Evolutionary conservation across 1,140 invertebrate species (phyloP), one percentile per base, ranked within the genome.

Genomic region (Calliopsis andreniformis): DNA sequence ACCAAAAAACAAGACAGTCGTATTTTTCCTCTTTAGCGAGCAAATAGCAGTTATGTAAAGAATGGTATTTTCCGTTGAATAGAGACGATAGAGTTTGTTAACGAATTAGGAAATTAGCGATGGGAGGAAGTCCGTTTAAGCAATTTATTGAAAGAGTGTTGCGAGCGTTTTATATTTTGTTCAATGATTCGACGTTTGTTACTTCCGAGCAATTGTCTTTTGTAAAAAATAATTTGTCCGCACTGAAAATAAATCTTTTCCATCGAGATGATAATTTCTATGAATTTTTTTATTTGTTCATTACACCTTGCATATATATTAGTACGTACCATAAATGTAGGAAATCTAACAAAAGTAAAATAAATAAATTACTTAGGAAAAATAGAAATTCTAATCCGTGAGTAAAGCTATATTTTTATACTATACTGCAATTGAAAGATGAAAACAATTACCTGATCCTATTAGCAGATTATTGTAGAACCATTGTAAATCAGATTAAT

Each of bases 181-280:
- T 28, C 12, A 16, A 10, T 14, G 20, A 67, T 10, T 42, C 30
- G 14, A 16, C 12, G 35, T 45, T 69, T 69, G 42, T 58, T 45
- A 69, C 53, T 43, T 56, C 20, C 28, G 35, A 30, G 12, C 14
- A 12, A 25, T 35, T 66, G 16, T 23, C n/a, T 23, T 73, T 55
- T 73, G 62, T 73, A 67, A 55, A 25, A 56, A 55, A 39, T 30
- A 16, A 56, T 23, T 56, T 67, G 51, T 67, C 35, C 42, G 62
- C 71, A 73, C 39, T 45, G 16, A 43, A 66, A 73, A 66, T 73
- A 67, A 66, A 73, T 20, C 8, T n/a, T 66, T 66, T 47, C 49
- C 39, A n/a, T n/a, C n/a, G n/a, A n/a, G n/a, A n/a, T n/a, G n/a
- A n/a, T n/a, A n/a, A n/a, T n/a, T n/a, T n/a, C n/a, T n/a, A 55